Evolutionary conservation across 92 coral and sea anemone genomes (phyloP), one percentile per base, ranked within the genome.

Genomic region (Palythoa grandiflora): DNA sequence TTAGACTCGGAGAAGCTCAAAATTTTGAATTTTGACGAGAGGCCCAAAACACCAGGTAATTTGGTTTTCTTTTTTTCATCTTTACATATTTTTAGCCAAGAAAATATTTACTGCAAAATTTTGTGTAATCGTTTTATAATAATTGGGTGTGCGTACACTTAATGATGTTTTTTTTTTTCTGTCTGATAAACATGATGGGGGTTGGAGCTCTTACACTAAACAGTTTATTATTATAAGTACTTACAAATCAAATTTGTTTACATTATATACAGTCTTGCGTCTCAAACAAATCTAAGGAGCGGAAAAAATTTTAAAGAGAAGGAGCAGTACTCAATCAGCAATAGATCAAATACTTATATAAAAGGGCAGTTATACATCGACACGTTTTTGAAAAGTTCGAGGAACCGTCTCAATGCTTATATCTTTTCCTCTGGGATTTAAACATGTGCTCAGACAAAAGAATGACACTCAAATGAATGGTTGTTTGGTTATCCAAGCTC

Each of bases 41-140:
- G 98, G 84, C 98, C 98, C 17, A 79, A 54, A 40, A 96, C 98
- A 50, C 98, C 98, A 94, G 98, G 98, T 96, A 28, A 54, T 94
- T 73, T 57, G 17, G 40, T 6, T 70, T 70, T 70, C n/a, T 9
- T 28, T 35, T 70, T 70, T 20, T 1, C 5, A 2, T 38, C 65
- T 59, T 59, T 59, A 6, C 16, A 14, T 5, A 59, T 59, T 63
- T 63, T 63, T 63, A 2, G 35, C 70, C 20, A 63, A 7, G 20
- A 20, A 17, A 21, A 20, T 63, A 2, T 5, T 2, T 63, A 63
- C 70, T 15, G 19, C 28, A 59, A 14, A 59, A 5, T 20, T 7
- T 5, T 16, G 17, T 17, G 17, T 7, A 63, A 63, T 63, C 17
- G 17, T 9, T 11, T 15, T 55, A 55, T 55, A 55, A 55, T 63